Base-by-base conservation (phyloP, 1,140 invertebrate species). In the Caenorhabditis tropicalis region DNA sequence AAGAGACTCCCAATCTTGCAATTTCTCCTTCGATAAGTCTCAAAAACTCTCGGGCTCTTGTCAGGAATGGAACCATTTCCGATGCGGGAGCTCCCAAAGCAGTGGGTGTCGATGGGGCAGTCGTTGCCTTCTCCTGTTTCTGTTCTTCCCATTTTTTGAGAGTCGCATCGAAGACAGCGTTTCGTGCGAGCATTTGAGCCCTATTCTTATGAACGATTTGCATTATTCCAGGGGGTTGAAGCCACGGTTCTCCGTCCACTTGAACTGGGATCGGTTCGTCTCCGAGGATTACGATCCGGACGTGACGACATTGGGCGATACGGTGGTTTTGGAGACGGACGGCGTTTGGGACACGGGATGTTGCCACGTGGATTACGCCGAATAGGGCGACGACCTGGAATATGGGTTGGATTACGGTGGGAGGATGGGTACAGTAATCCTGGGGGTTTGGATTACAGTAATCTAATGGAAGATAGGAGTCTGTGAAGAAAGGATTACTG, bases 191-290 rank as follows among this genome's bases (percentile, higher is more conserved):
- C 95, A 98, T 96, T 92, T 97, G 96, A 90, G 97, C 96, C 84
- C 96, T 93, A 92, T 98, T 98, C 92, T 98, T 98, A 91, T 98
- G 96, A 87, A 97, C 94, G 82, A 98, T 97, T 56, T 95, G 94
- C 87, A 98, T 96, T 88, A 96, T 96, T 36, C 96, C 96, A 0
- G 97, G 96, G 0, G 96, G 95, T 92, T 98, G 96, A n/a, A 98
- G 93, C 97, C 97, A 99, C 12, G 97, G 96, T 92, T 99, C 97
- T 0, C 97, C 96, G 92, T 98, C 96, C 24, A 98, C 96, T 79
- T 87, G 87, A 1, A 87, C 86, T 0, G 87, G 87, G 39, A 87
- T 87, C 7, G 87, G 86, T 24, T 92, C 92, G 81, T 93, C 92
- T 87, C 95, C 96, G 85, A 96, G 92, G 88, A 98, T 98, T 89